Evolutionary conservation across 2,888 invertebrate genomes (phyloP).

Genomic region (Morpho deidamia): DNA sequence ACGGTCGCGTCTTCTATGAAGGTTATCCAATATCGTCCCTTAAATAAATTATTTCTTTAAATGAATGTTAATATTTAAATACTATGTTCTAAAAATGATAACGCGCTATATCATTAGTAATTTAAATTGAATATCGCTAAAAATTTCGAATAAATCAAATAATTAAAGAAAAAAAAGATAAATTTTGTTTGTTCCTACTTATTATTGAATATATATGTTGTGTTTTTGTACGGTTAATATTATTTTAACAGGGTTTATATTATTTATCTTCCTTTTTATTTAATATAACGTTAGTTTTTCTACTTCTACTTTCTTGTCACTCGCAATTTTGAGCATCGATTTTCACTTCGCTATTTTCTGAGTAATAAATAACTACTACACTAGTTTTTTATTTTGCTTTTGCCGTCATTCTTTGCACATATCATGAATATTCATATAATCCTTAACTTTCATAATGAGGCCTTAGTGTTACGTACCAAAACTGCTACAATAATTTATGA

Average conservation of each 20-base stretch:
- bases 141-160: not conserved
- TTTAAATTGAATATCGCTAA: too few relatives aligned
- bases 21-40: too few relatives aligned
- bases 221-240: too few relatives aligned
- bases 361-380: too few relatives aligned
- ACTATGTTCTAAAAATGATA: too few relatives aligned
- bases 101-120: too few relatives aligned
- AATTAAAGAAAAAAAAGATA: not conserved
- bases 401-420: slow-evolving; percentile 5
- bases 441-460: not conserved
- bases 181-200: slow-evolving; percentile 23
- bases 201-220: slow-evolving; percentile 1
- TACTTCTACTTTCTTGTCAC: not conserved
- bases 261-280: too few relatives aligned
- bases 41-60: too few relatives aligned
- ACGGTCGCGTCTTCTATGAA: too few relatives aligned
- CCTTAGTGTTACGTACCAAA: not conserved
- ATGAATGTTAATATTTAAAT: too few relatives aligned
- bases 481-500: too few relatives aligned
- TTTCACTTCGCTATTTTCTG: slow-evolving; percentile 7
- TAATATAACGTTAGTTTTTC: not conserved
- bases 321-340: not conserved
- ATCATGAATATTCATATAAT: not conserved
- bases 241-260: too few relatives aligned
- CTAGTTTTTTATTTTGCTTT: slow-evolving; percentile 3